Percentiles rank a stretch among this genome's conserved stretches.
These are phyloP conservation scores for Ariopsis seemanni DNA, from an alignment of 2,113 vertebrate species.

Conservation along the genomic window DNA sequence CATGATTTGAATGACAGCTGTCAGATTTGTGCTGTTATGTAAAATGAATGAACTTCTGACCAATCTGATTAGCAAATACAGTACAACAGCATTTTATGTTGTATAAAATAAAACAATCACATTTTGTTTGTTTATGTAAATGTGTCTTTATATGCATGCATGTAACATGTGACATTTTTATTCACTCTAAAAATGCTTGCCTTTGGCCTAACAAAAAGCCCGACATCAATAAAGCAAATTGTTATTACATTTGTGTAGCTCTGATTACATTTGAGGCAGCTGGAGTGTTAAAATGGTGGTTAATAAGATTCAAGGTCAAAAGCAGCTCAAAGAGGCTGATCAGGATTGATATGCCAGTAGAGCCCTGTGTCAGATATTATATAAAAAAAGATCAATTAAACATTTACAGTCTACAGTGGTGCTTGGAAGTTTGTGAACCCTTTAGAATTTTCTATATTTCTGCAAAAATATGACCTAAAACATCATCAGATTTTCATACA, in stretches of 20 bases:
- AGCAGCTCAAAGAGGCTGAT: neutral
- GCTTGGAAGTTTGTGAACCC: too few relatives aligned
- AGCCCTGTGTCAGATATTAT: neutral
- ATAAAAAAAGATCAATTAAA: neutral
- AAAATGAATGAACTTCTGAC: neutral
- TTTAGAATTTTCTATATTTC: too few relatives aligned
- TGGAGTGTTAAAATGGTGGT: constrained; percentile 1
- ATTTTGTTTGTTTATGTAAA: neutral
- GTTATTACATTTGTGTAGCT: constrained; percentile 17
- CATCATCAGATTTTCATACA: too few relatives aligned
- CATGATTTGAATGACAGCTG: neutral
- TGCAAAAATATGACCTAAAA: too few relatives aligned
- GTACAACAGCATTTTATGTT: neutral
- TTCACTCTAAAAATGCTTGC: neutral
- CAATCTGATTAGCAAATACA: neutral
- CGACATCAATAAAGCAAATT: neutral
- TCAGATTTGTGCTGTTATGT: neutral
- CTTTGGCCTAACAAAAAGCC: neutral
- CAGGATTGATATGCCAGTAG: neutral
- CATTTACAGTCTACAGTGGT: neutral
- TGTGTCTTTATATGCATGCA: neutral
- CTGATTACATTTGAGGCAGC: neutral
- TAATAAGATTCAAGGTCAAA: constrained; percentile 45
- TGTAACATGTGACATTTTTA: neutral
- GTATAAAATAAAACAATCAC: neutral